phyloP scores from a whole-genome alignment of 2,113 vertebrate species.

The Plecotus auritus region DNA sequence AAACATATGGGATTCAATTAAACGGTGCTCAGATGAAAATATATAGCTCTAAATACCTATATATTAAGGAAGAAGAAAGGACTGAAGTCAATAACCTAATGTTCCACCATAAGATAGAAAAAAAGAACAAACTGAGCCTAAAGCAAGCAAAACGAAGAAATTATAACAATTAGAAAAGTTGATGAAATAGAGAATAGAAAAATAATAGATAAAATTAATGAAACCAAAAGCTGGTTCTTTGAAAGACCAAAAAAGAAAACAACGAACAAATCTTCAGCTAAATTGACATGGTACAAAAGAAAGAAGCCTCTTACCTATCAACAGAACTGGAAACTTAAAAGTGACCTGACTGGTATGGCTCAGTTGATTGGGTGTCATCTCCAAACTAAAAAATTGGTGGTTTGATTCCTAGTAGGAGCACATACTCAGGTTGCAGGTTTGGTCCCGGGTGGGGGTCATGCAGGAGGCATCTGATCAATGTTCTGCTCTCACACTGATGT shows the following conservation, averaged over 20 bases:
- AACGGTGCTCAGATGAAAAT: background rate
- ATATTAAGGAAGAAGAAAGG: background rate
- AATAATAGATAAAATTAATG: no score
- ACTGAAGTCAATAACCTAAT: background rate
- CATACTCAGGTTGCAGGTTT: no score
- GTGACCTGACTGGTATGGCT: background rate
- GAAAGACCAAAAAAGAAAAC: background rate
- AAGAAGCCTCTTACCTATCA: background rate
- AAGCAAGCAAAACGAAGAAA: background rate
- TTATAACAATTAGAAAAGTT: background rate
- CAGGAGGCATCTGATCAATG: no score
- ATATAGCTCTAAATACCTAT: background rate
- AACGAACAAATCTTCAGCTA: background rate
- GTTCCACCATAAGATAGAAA: background rate
- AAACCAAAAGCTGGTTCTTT: no score
- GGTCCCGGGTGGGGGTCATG: no score
- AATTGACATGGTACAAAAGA: background rate
- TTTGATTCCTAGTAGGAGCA: no score
- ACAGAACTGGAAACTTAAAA: background rate
- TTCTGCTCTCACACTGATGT: no score
- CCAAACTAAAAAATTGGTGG: no score
- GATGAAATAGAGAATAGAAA: background rate
- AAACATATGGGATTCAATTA: background rate
- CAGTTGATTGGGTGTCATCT: no score
- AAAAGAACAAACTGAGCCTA: background rate